Evolutionary conservation across 2,797 vertebrate genomes (phyloP), one percentile per base, ranked within the genome.

Genomic region (Pseudotriccus pelzelni): DNA sequence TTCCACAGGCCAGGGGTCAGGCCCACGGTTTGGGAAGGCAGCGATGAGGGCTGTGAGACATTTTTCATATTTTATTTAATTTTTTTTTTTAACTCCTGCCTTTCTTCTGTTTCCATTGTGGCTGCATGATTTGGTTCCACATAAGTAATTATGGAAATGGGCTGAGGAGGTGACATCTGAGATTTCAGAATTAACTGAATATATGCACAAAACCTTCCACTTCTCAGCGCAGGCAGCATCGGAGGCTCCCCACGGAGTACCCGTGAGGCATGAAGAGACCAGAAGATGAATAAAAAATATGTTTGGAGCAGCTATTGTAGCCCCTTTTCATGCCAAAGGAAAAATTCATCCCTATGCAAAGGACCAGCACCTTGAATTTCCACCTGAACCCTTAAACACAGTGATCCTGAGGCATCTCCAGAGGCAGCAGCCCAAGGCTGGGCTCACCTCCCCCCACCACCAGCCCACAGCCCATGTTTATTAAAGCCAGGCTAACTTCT

Each of bases 101-200:
- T 66, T 46, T 75, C 44, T 30, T 22, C 49, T 43, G 25, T 63
- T 95, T 72, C 81, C 60, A 75, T 64, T 19, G 20, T 85, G 68
- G 46, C 72, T 74, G 68, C 39, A 69, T 0, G 0, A 62, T 53
- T 87, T 62, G 30, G 60, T 84, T 94, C 72, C 69, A 87, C 67
- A 52, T 14, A 84, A 92, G 28, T 70, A 84, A 96, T 91, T 91
- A 94, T 85, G 84, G 92, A 92, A 96, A 94, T 80, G 20, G 62
- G n/a, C 49, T 87, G 68, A 87, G 43, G 41, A 87, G 36, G 53
- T 72, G 81, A 94, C 92, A 92, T 39, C 75, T 44, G 89, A 94
- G 95, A 92, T 74, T 93, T 91, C 64, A 66, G 72, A 95, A 94
- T 95, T 83, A 94, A 79, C 77, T 75, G 69, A 87, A 87, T 89